phyloP scores from a whole-genome alignment of 1,140 invertebrate genomes.

The Pachypeltis micranthus region DNA sequence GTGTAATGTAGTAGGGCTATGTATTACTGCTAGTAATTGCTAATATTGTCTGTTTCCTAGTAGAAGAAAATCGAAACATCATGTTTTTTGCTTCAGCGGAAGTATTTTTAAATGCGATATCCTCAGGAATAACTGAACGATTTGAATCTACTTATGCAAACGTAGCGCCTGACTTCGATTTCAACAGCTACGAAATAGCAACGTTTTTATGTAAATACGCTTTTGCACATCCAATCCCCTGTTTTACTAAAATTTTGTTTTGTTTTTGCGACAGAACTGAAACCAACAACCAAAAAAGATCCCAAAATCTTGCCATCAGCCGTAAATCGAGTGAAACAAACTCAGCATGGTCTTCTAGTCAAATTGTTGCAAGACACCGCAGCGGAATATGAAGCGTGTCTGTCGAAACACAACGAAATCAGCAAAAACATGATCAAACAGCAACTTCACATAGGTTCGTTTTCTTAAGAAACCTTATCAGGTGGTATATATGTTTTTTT shows the following conservation, averaged over 20 bases:
- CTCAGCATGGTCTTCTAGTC: conserved; percentile 10
- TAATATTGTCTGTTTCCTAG: no score
- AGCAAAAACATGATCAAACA: conserved; percentile 12
- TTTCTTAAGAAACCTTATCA: no score
- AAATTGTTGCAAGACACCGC: conserved; percentile 9
- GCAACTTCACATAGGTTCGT: conserved; percentile 18
- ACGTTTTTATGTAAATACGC: background rate
- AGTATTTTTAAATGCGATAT: background rate
- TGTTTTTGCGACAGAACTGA: background rate
- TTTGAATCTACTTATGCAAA: background rate
- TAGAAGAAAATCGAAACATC: no score
- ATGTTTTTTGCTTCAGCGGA: no score
- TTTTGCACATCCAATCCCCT: no score
- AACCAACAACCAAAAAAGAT: background rate
- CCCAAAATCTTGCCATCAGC: conserved; percentile 12
- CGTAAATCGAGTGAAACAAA: conserved; percentile 23
- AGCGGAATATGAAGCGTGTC: conserved; percentile 5
- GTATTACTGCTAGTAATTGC: no score
- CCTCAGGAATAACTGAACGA: background rate
- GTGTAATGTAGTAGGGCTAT: no score
- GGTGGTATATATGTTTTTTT: no score
- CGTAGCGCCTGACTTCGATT: background rate
- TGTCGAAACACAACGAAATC: conserved; percentile 13
- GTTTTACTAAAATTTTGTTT: background rate
- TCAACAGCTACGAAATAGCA: background rate